phyloP scores from a whole-genome alignment of 2,113 vertebrate genomes.

The Morone saxatilis region DNA sequence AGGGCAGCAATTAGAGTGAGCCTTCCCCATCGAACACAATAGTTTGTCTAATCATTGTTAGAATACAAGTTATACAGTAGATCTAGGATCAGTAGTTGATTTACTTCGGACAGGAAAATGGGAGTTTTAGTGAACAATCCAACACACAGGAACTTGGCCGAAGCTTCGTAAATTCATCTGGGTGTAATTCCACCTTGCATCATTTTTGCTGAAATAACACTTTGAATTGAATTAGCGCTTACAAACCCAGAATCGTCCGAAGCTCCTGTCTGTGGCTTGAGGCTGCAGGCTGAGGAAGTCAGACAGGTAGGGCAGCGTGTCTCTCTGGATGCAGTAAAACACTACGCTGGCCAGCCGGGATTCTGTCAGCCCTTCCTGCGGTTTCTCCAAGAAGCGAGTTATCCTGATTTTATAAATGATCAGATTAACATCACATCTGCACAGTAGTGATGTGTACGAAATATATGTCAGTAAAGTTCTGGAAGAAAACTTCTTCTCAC shows the following conservation, averaged over 20 bases:
- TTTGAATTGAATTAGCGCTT: neutral
- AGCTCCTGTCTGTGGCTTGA: conserved; percentile 68
- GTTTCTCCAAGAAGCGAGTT: conserved; percentile 85
- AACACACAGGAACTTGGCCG: neutral
- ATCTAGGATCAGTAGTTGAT: neutral
- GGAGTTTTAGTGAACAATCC: neutral
- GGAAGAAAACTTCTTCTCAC: conserved; percentile 61
- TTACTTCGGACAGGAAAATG: neutral
- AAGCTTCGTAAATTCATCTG: neutral
- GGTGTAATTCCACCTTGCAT: neutral
- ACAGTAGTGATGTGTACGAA: neutral
- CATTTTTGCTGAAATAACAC: neutral
- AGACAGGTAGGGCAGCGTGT: conserved; percentile 76
- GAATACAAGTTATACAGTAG: neutral
- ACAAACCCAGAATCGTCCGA: conserved; percentile 87
- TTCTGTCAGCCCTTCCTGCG: conserved; percentile 71
- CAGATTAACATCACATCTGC: neutral
- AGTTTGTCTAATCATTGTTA: neutral
- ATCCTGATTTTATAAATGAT: conserved; percentile 73
- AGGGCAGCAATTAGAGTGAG: neutral
- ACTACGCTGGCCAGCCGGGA: conserved; percentile 88
- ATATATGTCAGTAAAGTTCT: too few species aligned
- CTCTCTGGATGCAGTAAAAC: conserved; percentile 86
- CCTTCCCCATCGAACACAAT: neutral
- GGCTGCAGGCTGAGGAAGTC: conserved; percentile 79